These are phyloP conservation scores for Aegotheles bennettii DNA, from an alignment of 2,113 vertebrate species.

Conservation along the genomic window DNA sequence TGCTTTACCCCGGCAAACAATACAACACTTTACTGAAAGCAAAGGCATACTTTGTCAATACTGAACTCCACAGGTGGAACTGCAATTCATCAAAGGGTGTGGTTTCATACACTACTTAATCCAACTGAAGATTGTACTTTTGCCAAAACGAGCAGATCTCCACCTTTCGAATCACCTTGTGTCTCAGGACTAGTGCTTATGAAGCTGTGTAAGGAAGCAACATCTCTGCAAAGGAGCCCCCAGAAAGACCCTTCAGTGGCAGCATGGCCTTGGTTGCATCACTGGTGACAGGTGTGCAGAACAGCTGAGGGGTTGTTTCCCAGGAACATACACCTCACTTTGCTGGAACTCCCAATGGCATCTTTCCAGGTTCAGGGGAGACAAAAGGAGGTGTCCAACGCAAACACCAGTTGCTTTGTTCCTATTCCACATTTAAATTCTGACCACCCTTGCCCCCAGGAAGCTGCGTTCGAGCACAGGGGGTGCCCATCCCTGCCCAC, in stretches of 20 bases:
- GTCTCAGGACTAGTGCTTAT: background rate
- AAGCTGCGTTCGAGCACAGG: fast-evolving
- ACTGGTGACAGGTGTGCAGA: fast-evolving
- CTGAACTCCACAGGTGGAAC: background rate
- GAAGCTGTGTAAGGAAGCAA: background rate
- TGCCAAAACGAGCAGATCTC: background rate
- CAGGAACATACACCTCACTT: background rate
- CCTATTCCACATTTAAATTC: background rate
- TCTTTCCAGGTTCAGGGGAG: background rate
- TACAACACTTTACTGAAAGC: background rate
- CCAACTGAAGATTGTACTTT: background rate
- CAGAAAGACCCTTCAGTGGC: background rate
- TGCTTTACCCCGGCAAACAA: background rate
- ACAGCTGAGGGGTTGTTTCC: background rate
- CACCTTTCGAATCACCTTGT: background rate
- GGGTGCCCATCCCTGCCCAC: background rate
- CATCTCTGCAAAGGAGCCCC: fast-evolving
- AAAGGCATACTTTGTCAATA: background rate
- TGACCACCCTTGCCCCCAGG: background rate
- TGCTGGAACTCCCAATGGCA: background rate
- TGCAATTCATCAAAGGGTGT: background rate
- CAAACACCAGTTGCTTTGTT: background rate
- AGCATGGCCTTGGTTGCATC: background rate
- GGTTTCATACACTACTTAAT: background rate
- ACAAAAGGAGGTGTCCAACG: background rate